Percentiles rank a stretch among this genome's conserved stretches.
Evolutionary conservation across 2,888 invertebrate species (phyloP).

Genomic region (Caenorhabditis panamensis): DNA sequence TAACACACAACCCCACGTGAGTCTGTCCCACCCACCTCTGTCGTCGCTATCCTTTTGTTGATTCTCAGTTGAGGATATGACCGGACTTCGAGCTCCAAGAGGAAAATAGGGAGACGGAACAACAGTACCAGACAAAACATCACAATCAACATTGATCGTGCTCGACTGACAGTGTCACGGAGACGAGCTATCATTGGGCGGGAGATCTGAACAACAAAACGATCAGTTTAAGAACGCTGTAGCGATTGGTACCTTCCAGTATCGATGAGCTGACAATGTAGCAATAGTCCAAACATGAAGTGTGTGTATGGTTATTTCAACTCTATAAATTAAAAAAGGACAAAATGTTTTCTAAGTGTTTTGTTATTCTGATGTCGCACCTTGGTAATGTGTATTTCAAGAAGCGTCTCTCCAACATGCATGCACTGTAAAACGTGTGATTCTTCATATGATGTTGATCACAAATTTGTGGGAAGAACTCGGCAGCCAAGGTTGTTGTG

Average conservation of each 20-base stretch:
- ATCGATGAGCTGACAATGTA: conserved; percentile 78
- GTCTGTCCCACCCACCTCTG: conserved; percentile 67
- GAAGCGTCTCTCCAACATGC: conserved; percentile 79
- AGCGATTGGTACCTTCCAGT: conserved; percentile 80
- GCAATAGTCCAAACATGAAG: conserved; percentile 81
- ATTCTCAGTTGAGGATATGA: conserved; percentile 73
- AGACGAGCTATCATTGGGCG: conserved; percentile 79
- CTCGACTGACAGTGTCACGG: conserved; percentile 78
- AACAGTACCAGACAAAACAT: conserved; percentile 72
- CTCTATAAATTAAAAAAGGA: conserved; percentile 58
- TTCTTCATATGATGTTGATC: conserved; percentile 65
- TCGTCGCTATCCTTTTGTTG: conserved; percentile 72
- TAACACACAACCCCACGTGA: conserved; percentile 6
- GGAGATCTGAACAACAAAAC: conserved; percentile 74
- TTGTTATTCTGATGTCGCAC: conserved; percentile 33
- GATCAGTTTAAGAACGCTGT: too few species aligned
- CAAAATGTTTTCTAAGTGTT: conserved; percentile 9
- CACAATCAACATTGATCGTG: conserved; percentile 69
- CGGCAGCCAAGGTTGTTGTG: conserved; percentile 69
- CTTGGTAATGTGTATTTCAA: conserved; percentile 76
- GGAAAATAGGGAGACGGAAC: conserved; percentile 78
- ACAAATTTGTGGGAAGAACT: conserved; percentile 68
- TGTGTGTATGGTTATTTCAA: conserved; percentile 76
- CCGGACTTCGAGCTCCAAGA: conserved; percentile 76
- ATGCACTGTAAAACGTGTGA: conserved; percentile 71